Conservation (phyloP, 2,888 invertebrate genomes). For the Torymus aiolomorphi region DNA sequence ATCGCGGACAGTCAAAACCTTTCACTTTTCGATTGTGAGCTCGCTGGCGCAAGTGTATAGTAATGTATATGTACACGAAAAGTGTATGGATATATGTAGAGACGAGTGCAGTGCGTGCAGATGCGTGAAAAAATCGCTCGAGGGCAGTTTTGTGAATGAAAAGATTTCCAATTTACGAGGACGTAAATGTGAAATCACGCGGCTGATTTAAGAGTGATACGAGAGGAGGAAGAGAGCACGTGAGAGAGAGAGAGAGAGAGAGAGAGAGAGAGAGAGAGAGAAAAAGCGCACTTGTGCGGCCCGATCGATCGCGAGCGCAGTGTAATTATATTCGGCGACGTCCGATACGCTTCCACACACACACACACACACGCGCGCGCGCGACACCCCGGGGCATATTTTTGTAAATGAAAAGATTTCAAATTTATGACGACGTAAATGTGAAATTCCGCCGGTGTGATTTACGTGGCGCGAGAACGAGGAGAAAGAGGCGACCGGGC, state of each 20-base stretch:
- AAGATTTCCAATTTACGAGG: conserved; percentile 52
- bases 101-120: too few species aligned
- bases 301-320: background rate
- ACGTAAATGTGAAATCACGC: conserved; percentile 48
- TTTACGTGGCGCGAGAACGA: conserved; percentile 9
- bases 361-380: too few species aligned
- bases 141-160: conserved; percentile 49
- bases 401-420: conserved; percentile 42
- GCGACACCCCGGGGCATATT: conserved; percentile 19
- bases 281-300: background rate
- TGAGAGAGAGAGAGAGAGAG: too few species aligned
- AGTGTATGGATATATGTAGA: too few species aligned
- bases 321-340: conserved; percentile 33
- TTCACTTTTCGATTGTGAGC: conserved; percentile 50
- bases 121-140: conserved; percentile 32
- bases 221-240: background rate
- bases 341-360: background rate
- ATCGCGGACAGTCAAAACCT: conserved; percentile 29
- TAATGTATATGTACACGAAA: too few species aligned
- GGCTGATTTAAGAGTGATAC: conserved; percentile 46
- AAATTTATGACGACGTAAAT: conserved; percentile 31
- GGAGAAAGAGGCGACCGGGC: too few species aligned
- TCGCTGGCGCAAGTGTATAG: background rate
- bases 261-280: too few species aligned
- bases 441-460: conserved; percentile 26